phyloP scores from a whole-genome alignment of 2,888 invertebrate species.

The Trachelus iudaicus region DNA sequence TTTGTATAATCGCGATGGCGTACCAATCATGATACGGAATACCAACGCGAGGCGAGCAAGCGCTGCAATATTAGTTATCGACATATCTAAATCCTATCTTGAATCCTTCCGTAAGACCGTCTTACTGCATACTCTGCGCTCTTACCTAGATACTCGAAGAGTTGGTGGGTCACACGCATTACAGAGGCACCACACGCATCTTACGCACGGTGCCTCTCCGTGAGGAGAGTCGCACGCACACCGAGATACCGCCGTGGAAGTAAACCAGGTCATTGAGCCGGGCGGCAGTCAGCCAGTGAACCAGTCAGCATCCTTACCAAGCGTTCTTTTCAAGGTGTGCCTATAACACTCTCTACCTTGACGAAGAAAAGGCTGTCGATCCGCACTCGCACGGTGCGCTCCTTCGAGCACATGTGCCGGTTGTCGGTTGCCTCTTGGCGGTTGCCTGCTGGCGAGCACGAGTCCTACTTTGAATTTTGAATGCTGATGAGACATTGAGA shows the following conservation, averaged over 20 bases:
- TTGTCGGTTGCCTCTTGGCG: too few relatives aligned
- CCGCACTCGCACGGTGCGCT: too few relatives aligned
- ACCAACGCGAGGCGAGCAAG: too few relatives aligned
- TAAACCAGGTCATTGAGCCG: conserved; percentile 52
- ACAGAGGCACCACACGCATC: conserved; percentile 19
- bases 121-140: conserved; percentile 2
- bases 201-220: neutral
- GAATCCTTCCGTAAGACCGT: neutral
- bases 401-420: too few relatives aligned
- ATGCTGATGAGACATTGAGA: neutral
- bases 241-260: conserved; percentile 32
- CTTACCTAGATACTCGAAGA: too few relatives aligned
- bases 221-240: conserved; percentile 18
- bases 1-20: too few relatives aligned
- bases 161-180: too few relatives aligned
- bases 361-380: conserved; percentile 43
- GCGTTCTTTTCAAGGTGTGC: conserved; percentile 46
- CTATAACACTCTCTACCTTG: conserved; percentile 61
- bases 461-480: too few relatives aligned
- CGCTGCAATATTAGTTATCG: too few relatives aligned
- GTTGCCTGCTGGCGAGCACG: too few relatives aligned
- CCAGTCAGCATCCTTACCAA: conserved; percentile 18
- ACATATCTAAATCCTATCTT: too few relatives aligned
- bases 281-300: neutral
- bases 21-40: too few relatives aligned